These are phyloP conservation scores for Actinostola sp. DNA, from an alignment of 92 coral and sea anemone genomes.

Conservation along the genomic window DNA sequence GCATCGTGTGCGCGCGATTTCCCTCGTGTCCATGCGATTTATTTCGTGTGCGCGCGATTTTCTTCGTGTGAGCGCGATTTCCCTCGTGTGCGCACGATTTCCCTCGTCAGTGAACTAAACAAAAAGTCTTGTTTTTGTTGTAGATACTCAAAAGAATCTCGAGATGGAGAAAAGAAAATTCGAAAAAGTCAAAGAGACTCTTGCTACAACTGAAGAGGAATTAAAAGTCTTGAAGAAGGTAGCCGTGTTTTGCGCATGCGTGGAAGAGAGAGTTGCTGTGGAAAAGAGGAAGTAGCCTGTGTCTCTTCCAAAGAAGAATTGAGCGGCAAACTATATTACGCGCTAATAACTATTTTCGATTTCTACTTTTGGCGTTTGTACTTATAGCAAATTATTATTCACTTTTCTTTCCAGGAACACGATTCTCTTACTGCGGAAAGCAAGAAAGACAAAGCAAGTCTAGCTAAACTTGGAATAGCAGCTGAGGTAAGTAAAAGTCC, in stretches of 20 bases:
- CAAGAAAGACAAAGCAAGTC: slow-evolving; percentile 87
- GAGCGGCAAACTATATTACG: too few relatives aligned
- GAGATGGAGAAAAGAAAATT: slow-evolving; percentile 92
- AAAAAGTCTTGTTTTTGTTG: background rate
- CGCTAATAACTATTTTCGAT: too few relatives aligned
- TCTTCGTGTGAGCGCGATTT: too few relatives aligned
- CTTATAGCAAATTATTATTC: too few relatives aligned
- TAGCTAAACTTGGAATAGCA: slow-evolving; percentile 88
- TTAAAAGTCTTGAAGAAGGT: slow-evolving; percentile 95
- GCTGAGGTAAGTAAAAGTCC: slow-evolving; percentile 81
- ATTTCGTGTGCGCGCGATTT: too few relatives aligned
- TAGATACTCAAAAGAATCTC: slow-evolving; percentile 84
- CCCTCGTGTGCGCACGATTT: too few relatives aligned
- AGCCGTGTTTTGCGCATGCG: background rate
- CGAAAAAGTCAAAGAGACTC: slow-evolving; percentile 84
- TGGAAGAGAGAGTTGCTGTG: too few relatives aligned
- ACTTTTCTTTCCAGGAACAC: slow-evolving; percentile 79
- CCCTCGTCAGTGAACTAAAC: background rate
- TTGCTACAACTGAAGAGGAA: slow-evolving; percentile 88
- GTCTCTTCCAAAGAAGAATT: too few relatives aligned
- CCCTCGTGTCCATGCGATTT: too few relatives aligned
- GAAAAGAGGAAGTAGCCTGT: too few relatives aligned
- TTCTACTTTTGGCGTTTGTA: too few relatives aligned
- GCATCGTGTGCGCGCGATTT: too few relatives aligned
- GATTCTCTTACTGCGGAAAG: slow-evolving; percentile 82